Evolutionary conservation across 2,888 invertebrate species (phyloP).

Genomic region (Tyria jacobaeae): DNA sequence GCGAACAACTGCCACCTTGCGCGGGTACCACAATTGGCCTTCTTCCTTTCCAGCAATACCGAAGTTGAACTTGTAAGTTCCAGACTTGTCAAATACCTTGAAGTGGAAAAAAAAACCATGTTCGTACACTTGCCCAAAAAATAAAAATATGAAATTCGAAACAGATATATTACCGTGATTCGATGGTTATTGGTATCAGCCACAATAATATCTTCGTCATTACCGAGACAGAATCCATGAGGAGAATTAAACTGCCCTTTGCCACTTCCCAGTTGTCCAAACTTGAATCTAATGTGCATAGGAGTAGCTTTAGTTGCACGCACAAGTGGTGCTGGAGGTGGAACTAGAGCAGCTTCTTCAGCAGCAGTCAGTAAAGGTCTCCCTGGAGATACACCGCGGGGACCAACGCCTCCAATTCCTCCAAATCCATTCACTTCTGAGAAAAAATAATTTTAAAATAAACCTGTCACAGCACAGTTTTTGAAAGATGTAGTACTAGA

Average conservation of each 20-base stretch:
- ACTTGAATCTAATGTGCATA: constrained; percentile 96
- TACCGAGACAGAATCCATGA: constrained; percentile 98
- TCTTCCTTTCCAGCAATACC: constrained; percentile 98
- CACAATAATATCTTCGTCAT: constrained; percentile 98
- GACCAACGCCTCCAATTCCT: constrained; percentile 81
- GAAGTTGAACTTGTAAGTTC: constrained; percentile 97
- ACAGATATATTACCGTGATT: constrained; percentile 89
- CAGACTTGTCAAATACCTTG: constrained; percentile 97
- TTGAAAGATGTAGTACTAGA: constrained; percentile 20
- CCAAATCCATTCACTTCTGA: constrained; percentile 83
- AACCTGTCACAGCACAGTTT: constrained; percentile 11
- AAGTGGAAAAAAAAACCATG: constrained; percentile 35
- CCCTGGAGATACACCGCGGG: constrained; percentile 84
- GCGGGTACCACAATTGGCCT: constrained; percentile 98
- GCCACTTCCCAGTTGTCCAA: constrained; percentile 96
- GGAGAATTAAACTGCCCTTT: constrained; percentile 98
- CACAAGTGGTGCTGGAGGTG: constrained; percentile 83
- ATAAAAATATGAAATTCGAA: not conserved
- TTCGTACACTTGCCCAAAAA: not conserved
- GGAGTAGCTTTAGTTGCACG: constrained; percentile 92
- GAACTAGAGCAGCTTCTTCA: constrained; percentile 78
- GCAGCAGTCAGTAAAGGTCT: constrained; percentile 77
- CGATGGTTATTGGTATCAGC: constrained; percentile 99
- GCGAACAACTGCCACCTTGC: constrained; percentile 97
- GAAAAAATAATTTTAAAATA: constrained; percentile 40